phyloP scores from a whole-genome alignment of 1,140 invertebrate genomes.

The Ooceraea biroi region DNA sequence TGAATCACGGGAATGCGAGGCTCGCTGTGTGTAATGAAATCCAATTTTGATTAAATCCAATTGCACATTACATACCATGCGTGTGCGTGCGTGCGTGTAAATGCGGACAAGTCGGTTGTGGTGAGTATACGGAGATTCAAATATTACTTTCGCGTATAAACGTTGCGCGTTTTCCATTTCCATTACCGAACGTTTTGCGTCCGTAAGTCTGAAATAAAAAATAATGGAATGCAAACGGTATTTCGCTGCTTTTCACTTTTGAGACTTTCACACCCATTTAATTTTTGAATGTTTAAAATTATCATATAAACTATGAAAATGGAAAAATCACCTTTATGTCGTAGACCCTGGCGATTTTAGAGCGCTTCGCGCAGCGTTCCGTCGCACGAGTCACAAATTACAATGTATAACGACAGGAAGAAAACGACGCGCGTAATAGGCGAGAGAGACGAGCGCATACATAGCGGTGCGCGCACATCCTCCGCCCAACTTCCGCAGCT shows the following conservation, averaged over 20 bases:
- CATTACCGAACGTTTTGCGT: conserved; percentile 18
- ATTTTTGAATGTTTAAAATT: not conserved
- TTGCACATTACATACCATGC: conserved; percentile 32
- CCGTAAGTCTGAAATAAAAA: not conserved
- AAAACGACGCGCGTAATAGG: conserved; percentile 12
- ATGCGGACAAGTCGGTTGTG: not conserved
- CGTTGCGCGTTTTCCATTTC: conserved; percentile 3
- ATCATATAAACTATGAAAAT: too few relatives aligned
- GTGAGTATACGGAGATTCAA: conserved; percentile 19
- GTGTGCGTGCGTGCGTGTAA: too few relatives aligned
- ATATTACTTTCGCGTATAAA: conserved; percentile 15
- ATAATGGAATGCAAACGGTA: not conserved
- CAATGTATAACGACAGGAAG: not conserved
- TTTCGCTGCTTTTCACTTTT: not conserved
- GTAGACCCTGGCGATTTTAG: too few relatives aligned
- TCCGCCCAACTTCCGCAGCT: conserved; percentile 33
- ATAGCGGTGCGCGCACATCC: not conserved
- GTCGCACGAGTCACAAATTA: not conserved
- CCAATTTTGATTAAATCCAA: conserved; percentile 58
- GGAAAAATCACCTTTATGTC: too few relatives aligned
- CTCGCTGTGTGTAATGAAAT: conserved; percentile 39
- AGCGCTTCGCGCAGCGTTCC: too few relatives aligned
- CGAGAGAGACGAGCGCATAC: not conserved
- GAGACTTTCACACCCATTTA: too few relatives aligned
- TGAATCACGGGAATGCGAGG: conserved; percentile 37